Evolutionary conservation across 2,888 invertebrate genomes (phyloP).

Genomic region (Plagodis pulveraria): DNA sequence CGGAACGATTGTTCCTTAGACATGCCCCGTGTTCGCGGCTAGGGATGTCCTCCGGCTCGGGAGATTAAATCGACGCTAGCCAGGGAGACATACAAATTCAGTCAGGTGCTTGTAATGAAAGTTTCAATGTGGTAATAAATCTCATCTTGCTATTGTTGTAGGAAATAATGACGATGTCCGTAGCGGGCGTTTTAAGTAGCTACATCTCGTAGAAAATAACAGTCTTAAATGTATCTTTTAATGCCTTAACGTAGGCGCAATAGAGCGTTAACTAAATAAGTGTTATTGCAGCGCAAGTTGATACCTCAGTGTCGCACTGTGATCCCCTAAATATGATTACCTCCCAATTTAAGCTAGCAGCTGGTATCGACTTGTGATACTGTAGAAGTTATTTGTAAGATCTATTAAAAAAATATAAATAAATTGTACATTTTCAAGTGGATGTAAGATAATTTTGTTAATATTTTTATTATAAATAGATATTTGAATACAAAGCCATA

Average conservation of each 20-base stretch:
- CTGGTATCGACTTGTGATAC: conserved; percentile 48
- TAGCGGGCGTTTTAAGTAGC: conserved; percentile 57
- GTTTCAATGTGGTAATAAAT: conserved; percentile 48
- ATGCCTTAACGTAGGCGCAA: conserved; percentile 65
- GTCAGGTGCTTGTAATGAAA: conserved; percentile 56
- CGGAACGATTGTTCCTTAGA: conserved; percentile 13
- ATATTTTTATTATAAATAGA: conserved; percentile 83
- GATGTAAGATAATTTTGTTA: conserved; percentile 84
- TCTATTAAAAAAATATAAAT: conserved; percentile 66
- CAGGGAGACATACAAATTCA: conserved; percentile 35
- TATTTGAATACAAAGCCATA: conserved; percentile 83
- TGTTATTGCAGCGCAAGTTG: conserved; percentile 63
- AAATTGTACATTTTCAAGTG: conserved; percentile 82
- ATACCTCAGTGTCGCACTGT: conserved; percentile 43
- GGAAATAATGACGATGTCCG: conserved; percentile 49
- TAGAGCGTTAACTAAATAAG: conserved; percentile 65
- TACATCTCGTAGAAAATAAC: conserved; percentile 53
- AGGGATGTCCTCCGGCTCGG: conserved; percentile 17
- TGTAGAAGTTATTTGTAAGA: conserved; percentile 77
- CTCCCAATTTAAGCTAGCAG: conserved; percentile 15
- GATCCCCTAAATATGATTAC: conserved; percentile 8
- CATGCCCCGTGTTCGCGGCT: not conserved
- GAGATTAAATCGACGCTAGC: conserved; percentile 27
- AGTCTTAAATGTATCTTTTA: conserved; percentile 56
- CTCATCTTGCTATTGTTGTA: conserved; percentile 50